Base-by-base conservation (phyloP, 2,113 vertebrate species). In the Delphinus delphis region DNA sequence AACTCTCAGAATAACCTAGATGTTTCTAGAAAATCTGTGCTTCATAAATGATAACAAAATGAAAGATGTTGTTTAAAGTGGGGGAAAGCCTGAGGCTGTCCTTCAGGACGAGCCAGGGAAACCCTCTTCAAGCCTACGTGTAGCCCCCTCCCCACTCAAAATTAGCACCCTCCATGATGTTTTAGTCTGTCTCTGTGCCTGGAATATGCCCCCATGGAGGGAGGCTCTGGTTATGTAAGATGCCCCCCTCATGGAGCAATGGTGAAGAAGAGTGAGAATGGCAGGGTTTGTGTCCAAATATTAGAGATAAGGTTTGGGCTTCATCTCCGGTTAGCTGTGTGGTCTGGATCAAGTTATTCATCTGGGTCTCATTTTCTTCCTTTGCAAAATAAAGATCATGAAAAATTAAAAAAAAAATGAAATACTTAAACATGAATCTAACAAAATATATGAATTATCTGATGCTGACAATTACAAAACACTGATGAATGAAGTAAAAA, bases 191-290 rank as follows among this genome's bases (percentile, higher is more conserved):
- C 60, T 47, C 68, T 1, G 3, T 3, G 47, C 36, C 60, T 67
- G 9, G 36, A 31, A 7, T 7, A 6, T 1, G 17, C 25, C 20
- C 17, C 31, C 2, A 4, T 4, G 13, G 67, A 74, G 76, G 53
- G 26, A 44, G 14, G 44, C 58, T 31, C 44, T 23, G 1, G 2
- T 20, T 76, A 17, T 33, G 12, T 6, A 2, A 25, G 28, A 31
- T 13, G 9, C 21, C 9, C 55, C 36, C 55, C 7, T 65, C 20
- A 18, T 1, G 20, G 10, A 50, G 55, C 9, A 20, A 20, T 5
- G 0, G 0, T 1, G 3, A 6, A 14, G 31, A 3, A 0, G 14
- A 25, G 47, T 10, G n/a, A 38, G 13, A 18, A 11, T 0, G 6
- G 26, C 55, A 58, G 21, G 1, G 1, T 41, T 38, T 18, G 6